A percentile compares a stretch with the other conserved stretches of the same genome.
These are phyloP conservation scores for Desmodus rotundus DNA, from an alignment of 2,113 vertebrate genomes.

Conservation along the genomic window DNA sequence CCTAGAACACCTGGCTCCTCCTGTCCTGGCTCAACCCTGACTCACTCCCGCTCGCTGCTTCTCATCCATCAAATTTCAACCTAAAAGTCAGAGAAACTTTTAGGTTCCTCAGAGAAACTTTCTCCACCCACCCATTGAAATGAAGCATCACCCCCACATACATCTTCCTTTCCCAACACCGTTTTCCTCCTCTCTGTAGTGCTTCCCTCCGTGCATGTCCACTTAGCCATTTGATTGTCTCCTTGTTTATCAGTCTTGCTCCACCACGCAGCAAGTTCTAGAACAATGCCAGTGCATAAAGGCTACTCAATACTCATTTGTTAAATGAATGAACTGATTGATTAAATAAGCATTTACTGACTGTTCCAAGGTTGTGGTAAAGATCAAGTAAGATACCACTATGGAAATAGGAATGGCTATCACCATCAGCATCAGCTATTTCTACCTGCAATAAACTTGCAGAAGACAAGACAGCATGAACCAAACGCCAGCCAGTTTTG, in stretches of 20 bases:
- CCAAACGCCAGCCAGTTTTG: not conserved
- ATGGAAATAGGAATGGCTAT: not conserved
- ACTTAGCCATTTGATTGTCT: not conserved
- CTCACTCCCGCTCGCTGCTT: not conserved
- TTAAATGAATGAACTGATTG: not conserved
- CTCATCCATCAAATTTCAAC: not conserved
- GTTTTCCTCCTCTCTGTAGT: not conserved
- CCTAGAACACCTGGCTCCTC: not conserved
- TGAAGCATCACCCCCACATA: not conserved
- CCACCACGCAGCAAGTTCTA: not conserved
- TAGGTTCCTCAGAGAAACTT: not conserved
- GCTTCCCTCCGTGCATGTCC: not conserved
- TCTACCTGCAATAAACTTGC: not conserved
- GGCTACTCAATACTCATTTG: not conserved
- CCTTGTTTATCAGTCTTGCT: not conserved
- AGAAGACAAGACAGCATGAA: not conserved
- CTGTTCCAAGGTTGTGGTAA: not conserved
- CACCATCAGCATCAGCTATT: not conserved
- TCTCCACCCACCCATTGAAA: not conserved
- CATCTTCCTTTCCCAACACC: not conserved
- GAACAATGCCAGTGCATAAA: not conserved
- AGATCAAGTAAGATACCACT: not conserved
- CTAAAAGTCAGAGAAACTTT: not conserved
- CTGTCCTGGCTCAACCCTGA: fast-evolving
- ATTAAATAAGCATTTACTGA: not conserved